Conservation (phyloP, 2,797 vertebrate species). For the Heterohyrax brucei region DNA sequence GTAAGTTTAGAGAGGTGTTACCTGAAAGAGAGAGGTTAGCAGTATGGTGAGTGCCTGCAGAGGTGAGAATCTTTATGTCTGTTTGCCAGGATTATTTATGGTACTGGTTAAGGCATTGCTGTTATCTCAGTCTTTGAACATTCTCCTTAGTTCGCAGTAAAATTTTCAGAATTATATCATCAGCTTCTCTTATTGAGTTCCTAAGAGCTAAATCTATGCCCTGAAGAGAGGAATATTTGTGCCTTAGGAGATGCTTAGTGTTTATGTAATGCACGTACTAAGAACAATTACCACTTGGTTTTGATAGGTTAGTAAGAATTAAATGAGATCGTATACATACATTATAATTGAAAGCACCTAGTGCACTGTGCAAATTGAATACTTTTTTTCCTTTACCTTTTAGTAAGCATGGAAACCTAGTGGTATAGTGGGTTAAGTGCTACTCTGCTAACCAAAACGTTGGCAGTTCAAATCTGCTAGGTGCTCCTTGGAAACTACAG, state of each 20-base stretch:
- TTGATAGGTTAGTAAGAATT: conserved; percentile 41
- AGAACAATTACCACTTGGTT: conserved; percentile 57
- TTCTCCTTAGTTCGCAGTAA: background rate
- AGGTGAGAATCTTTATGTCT: background rate
- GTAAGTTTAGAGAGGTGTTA: background rate
- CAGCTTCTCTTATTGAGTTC: conserved; percentile 27
- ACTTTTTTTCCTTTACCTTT: conserved; percentile 6
- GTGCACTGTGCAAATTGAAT: background rate
- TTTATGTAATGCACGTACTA: conserved; percentile 28
- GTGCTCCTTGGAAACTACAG: too few species aligned
- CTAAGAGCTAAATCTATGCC: conserved; percentile 3
- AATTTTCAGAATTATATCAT: conserved; percentile 36
- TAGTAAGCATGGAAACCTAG: background rate
- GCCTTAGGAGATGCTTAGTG: background rate
- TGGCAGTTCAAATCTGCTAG: too few species aligned
- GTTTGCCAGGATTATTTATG: background rate
- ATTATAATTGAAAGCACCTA: background rate
- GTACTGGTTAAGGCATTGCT: conserved; percentile 15
- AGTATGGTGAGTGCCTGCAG: background rate
- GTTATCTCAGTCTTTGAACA: conserved; percentile 50
- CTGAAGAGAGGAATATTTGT: conserved; percentile 7
- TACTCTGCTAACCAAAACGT: too few species aligned
- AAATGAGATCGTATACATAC: conserved; percentile 48
- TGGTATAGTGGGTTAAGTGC: too few species aligned
- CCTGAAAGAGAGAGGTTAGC: background rate